Base-by-base conservation (phyloP, 2,888 invertebrate species). In the Perithous albicinctus region DNA sequence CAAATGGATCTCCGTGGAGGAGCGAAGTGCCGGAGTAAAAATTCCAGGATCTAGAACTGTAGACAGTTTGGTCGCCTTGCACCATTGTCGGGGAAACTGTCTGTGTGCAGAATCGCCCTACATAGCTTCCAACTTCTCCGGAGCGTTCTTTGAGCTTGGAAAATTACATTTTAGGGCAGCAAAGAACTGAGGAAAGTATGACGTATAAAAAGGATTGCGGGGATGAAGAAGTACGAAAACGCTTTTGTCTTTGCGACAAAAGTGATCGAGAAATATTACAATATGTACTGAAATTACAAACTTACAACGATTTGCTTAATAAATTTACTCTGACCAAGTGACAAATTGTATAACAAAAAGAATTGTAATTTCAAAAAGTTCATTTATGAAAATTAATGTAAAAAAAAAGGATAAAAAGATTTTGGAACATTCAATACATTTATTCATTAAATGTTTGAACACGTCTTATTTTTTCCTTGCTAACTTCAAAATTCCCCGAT, bases 111-210 rank as follows among this genome's bases (percentile, higher is more conserved):
- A 54, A 38, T 32, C 54, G 29, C 29, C 38, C 70, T 69, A 43
- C 41, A 61, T 56, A 74, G 56, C 64, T 46, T 35, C n/a, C 72
- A 29, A 35, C 59, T 51, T 69, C 64, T 10, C 35, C 38, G 38
- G n/a, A 69, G 32, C 69, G 56, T 74, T 81, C 81, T 81, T 69
- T 48, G 78, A 74, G 63, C 61, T 64, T 69, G 69, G 69, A 32
- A 74, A 81, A 81, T 81, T 73, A 81, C 81, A 81, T 81, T 81
- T 78, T 74, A 69, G 46, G 48, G 48, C 35, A 56, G 29, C 51
- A 46, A 64, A 56, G 63, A 51, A 23, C 12, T 23, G 35, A 56
- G 18, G 35, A 61, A 69, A 10, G 32, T n/a, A n/a, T n/a, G n/a
- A n/a, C n/a, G n/a, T n/a, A n/a, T n/a, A 67, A 18, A 69, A 20